Conservation (phyloP, 1,140 invertebrate genomes). For the Chelonus insularis region DNA sequence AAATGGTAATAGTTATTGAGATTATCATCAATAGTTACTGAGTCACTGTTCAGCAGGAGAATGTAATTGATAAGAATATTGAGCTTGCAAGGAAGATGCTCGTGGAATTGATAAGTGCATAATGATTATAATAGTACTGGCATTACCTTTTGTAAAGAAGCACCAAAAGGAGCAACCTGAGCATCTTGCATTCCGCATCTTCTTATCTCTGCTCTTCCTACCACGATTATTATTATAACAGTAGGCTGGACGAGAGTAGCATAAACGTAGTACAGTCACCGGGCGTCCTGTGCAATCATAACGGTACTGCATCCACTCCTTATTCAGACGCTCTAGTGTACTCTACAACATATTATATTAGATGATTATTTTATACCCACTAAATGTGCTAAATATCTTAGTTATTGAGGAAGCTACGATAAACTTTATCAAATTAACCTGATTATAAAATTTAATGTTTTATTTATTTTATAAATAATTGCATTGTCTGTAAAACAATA, state of each 20-base stretch:
- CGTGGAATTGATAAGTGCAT: constrained; percentile 17
- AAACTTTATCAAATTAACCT: too few relatives aligned
- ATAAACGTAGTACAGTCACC: constrained; percentile 16
- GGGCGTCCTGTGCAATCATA: constrained; percentile 38
- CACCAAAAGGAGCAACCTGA: constrained; percentile 9
- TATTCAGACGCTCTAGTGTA: constrained; percentile 31
- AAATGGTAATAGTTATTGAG: too few relatives aligned
- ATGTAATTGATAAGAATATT: constrained; percentile 14
- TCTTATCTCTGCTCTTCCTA: constrained; percentile 30
- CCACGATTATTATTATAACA: constrained; percentile 35
- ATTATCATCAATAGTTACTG: not conserved
- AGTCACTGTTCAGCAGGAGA: not conserved
- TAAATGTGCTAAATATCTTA: not conserved
- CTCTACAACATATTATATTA: constrained; percentile 26
- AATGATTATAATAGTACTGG: not conserved
- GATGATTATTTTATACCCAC: constrained; percentile 24
- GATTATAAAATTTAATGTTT: too few relatives aligned
- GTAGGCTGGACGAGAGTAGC: constrained; percentile 27
- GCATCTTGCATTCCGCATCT: not conserved
- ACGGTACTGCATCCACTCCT: constrained; percentile 46
- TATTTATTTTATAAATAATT: too few relatives aligned
- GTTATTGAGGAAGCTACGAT: not conserved
- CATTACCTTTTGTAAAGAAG: constrained; percentile 22
- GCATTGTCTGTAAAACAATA: too few relatives aligned
- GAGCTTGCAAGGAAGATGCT: not conserved